These are phyloP conservation scores for Drosophila maculinotata DNA, from an alignment of 2,888 invertebrate genomes.

Conservation along the genomic window DNA sequence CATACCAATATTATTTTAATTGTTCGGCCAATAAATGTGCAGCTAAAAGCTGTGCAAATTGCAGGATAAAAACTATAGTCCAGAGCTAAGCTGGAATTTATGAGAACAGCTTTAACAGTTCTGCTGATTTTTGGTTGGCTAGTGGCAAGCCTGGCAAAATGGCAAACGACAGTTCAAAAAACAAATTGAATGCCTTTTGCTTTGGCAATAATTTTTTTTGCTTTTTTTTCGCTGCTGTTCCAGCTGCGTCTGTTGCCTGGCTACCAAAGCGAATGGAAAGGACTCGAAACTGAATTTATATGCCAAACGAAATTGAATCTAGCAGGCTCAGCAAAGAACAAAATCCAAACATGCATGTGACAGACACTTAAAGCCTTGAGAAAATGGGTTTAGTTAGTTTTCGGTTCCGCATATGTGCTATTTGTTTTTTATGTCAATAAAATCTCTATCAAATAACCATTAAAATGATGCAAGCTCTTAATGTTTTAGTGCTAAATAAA, in stretches of 20 bases:
- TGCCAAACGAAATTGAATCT: constrained; percentile 42
- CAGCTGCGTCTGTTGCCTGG: constrained; percentile 11
- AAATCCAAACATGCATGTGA: constrained; percentile 28
- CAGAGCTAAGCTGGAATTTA: constrained; percentile 44
- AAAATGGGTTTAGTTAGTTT: constrained; percentile 4
- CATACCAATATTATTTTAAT: constrained; percentile 66
- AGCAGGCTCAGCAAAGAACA: constrained; percentile 6
- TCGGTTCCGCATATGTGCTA: background rate
- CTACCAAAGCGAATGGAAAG: constrained; percentile 47
- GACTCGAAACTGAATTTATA: constrained; percentile 44
- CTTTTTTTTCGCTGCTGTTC: background rate
- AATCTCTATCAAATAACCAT: too few relatives aligned
- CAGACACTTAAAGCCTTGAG: constrained; percentile 12
- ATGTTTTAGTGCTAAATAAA: too few relatives aligned
- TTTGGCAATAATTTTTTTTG: constrained; percentile 3
- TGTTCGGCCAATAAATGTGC: constrained; percentile 41
- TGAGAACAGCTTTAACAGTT: constrained; percentile 25
- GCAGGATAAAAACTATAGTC: constrained; percentile 1
- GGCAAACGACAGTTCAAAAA: constrained; percentile 36
- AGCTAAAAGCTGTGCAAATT: constrained; percentile 10
- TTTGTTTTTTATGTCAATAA: too few relatives aligned
- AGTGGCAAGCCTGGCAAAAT: constrained; percentile 16
- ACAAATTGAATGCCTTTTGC: constrained; percentile 54
- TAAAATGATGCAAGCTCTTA: too few relatives aligned
- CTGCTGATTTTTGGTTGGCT: constrained; percentile 17